These are phyloP conservation scores for Acridotheres tristis DNA, from an alignment of 2,797 vertebrate genomes.

Conservation along the genomic window DNA sequence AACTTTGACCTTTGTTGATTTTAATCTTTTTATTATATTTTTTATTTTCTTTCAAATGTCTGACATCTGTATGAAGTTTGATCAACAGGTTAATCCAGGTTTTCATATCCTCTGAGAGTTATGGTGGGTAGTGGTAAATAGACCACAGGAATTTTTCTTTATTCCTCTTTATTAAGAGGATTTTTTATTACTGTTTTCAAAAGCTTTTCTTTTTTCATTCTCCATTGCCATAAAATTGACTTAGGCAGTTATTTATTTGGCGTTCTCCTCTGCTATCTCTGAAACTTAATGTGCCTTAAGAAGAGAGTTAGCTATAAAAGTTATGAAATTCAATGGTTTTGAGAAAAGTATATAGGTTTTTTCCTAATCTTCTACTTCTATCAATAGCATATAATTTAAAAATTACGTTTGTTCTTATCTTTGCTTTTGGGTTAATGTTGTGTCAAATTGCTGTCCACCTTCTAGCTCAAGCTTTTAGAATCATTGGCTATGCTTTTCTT, in stretches of 20 bases:
- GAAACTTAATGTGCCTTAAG: background rate
- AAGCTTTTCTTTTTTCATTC: background rate
- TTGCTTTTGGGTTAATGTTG: background rate
- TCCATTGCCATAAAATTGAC: background rate
- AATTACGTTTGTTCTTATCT: background rate
- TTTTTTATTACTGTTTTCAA: background rate
- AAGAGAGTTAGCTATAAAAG: background rate
- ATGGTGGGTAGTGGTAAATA: background rate
- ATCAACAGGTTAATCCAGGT: background rate
- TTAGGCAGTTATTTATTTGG: background rate
- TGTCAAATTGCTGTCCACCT: background rate
- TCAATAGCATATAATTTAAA: background rate
- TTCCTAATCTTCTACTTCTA: background rate
- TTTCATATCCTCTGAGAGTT: background rate
- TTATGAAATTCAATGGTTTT: background rate
- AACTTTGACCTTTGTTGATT: background rate
- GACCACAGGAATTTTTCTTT: background rate
- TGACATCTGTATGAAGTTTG: background rate
- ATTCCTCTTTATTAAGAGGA: background rate
- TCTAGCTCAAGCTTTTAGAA: background rate
- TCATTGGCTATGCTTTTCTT: background rate
- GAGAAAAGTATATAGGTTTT: background rate
- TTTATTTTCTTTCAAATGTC: background rate
- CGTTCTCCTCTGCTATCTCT: background rate
- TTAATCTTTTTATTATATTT: background rate